These are phyloP conservation scores for Hemithea aestivaria DNA, from an alignment of 2,888 invertebrate genomes.

Conservation along the genomic window DNA sequence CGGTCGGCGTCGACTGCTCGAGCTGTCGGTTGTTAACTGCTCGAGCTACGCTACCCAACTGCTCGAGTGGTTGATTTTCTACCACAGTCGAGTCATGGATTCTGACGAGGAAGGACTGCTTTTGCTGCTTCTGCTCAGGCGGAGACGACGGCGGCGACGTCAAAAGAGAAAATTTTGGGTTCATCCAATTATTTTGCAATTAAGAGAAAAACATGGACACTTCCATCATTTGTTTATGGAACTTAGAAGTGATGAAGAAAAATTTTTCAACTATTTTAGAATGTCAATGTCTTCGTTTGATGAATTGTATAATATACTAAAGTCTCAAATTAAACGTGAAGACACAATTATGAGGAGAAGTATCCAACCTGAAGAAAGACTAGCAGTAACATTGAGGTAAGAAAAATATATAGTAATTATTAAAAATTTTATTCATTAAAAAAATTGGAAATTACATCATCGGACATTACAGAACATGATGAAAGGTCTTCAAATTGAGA, in stretches of 20 bases:
- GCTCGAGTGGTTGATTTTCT: slow-evolving; percentile 25
- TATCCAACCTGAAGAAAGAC: slow-evolving; percentile 16
- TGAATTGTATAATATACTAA: no score
- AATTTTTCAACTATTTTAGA: no score
- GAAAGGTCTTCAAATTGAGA: no score
- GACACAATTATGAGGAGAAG: no score
- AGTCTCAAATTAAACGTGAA: slow-evolving; percentile 20
- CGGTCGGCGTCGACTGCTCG: no score
- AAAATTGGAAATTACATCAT: no score
- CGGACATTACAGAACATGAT: no score
- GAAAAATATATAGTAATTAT: slow-evolving; percentile 20
- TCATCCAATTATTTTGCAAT: slow-evolving; percentile 17
- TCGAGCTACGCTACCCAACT: no score
- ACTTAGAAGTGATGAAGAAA: no score
- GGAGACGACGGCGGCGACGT: slow-evolving; percentile 21
- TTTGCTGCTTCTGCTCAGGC: slow-evolving; percentile 25
- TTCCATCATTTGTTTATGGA: slow-evolving; percentile 26
- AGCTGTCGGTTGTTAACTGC: no score
- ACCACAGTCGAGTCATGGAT: slow-evolving; percentile 25
- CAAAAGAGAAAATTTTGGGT: slow-evolving; percentile 24
- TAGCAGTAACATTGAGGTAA: slow-evolving; percentile 25
- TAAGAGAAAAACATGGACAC: slow-evolving; percentile 24
- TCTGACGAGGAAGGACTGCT: slow-evolving; percentile 26
- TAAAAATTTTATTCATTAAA: slow-evolving; percentile 26
- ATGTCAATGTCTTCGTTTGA: no score